Base-by-base conservation (phyloP, 2,113 vertebrate genomes). In the Siniperca knerii region DNA sequence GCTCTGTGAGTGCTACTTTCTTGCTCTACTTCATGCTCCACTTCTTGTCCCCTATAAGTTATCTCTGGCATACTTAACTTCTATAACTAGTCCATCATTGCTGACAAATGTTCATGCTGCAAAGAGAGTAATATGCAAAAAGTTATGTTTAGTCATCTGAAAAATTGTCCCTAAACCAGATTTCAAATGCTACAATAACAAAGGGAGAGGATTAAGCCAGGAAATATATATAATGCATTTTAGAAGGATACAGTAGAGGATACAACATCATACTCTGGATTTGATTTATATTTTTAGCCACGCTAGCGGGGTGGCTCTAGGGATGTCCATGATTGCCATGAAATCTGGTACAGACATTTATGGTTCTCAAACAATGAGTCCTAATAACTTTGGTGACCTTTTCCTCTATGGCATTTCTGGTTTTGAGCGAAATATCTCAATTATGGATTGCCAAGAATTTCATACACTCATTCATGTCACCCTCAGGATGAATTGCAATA, bases 21-120 rank as follows among this genome's bases (percentile, higher is more conserved):
- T 68, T 89, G 92, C 82, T 92, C 88, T 72, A 93, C 86, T 93
- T 94, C 77, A 62, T 93, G 92, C 92, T 92, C 92, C 69, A 94
- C 84, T 94, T 94, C 79, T 86, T 91, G 89, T 75, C 82, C 80
- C 81, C 85, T 85, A 55, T 82, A 89, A 89, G 61, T 89, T 81
- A 60, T 81, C 16, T 83, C 33, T 87, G 89, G 87, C 90, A 91
- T 54, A 90, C 82, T 92, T 92, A 77, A 77, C 67, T 89, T 87
- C 42, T 85, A 71, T 67, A 90, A 78, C 75, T 84, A 80, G 82
- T 77, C 72, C 85, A 82, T 67, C 77, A 52, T 2, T 68, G 75
- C 60, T 81, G 66, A 70, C 57, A 83, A 74, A 81, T 82, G 37
- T 25, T 42, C 15, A 68, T 33, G 37, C 64, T 70, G 18, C 20